phyloP scores from a whole-genome alignment of 2,888 invertebrate species.

The Acleris sparsana region DNA sequence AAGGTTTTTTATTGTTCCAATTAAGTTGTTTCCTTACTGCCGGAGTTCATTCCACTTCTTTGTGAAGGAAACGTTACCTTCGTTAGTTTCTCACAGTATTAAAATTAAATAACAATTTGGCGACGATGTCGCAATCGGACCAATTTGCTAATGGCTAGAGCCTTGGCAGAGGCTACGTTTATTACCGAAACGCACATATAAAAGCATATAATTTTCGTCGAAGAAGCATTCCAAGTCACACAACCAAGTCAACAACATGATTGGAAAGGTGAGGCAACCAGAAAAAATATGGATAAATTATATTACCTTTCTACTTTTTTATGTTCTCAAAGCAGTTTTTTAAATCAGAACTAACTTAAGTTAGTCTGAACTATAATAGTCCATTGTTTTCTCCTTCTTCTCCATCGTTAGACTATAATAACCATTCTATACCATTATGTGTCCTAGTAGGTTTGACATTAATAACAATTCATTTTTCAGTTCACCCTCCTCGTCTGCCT shows the following conservation, averaged over 20 bases:
- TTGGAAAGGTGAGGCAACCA: constrained; percentile 33
- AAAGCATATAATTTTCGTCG: constrained; percentile 56
- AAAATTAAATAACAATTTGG: constrained; percentile 50
- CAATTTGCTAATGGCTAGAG: constrained; percentile 54
- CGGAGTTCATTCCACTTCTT: constrained; percentile 33
- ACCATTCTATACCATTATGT: too few relatives aligned
- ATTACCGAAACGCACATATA: constrained; percentile 64
- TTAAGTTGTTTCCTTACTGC: constrained; percentile 29
- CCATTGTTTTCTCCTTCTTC: too few relatives aligned
- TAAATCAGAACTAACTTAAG: too few relatives aligned
- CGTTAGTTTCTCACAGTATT: constrained; percentile 43
- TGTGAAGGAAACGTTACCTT: constrained; percentile 38
- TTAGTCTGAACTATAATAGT: too few relatives aligned
- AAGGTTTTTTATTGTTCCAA: constrained; percentile 13
- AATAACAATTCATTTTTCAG: constrained; percentile 48
- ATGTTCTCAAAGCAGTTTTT: too few relatives aligned
- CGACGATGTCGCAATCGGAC: constrained; percentile 39
- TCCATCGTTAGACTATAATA: not conserved
- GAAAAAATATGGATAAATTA: not conserved
- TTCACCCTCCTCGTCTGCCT: constrained; percentile 55
- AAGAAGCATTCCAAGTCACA: constrained; percentile 55
- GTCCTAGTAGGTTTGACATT: not conserved
- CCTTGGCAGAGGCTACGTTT: constrained; percentile 62
- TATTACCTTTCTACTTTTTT: too few relatives aligned
- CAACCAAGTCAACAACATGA: constrained; percentile 38